Evolutionary conservation across 2,888 invertebrate genomes (phyloP), one percentile per base, ranked within the genome.

Genomic region (Drosophila mayaguana): DNA sequence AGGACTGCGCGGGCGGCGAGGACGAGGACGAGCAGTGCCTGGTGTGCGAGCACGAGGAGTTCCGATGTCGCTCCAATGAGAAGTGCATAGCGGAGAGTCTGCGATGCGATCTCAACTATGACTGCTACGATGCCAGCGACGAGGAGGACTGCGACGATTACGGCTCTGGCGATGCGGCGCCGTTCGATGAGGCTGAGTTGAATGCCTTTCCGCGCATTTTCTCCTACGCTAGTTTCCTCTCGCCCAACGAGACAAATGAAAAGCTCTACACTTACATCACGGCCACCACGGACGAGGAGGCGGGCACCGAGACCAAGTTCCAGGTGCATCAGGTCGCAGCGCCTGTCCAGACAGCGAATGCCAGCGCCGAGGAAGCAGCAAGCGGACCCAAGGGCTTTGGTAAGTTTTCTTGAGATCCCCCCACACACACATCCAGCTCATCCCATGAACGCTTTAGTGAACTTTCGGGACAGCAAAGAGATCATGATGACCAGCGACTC

Each of bases 41-140:
- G 59, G 86, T 92, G 20, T 94, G 94, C 71, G 92, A 92, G 59
- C 88, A 91, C 32, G 93, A 94, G 42, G 93, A 94, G 72, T 94
- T 94, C 69, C 93, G 93, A 8, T 94, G 94, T 66, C 91, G 90
- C 16, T 91, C 91, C 3, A 93, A 93, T 67, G 91, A 93, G 61
- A 93, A 93, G 69, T 95, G 95, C 87, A 93, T 95, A 7, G 94
- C 94, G 0, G 91, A 94, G 18, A 93, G 94, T 71, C 94, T 94
- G 93, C 92, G 94, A 53, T 96, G 96, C 83, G 95, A 96, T 78
- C 94, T 94, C 3, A 94, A 94, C 16, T 91, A 92, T 1, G 96
- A 96, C 86, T 96, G 96, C 74, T 92, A 94, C 6, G 94, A 93
- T 70, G 95, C 94, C 1, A 95, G 95, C 34, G 96, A 96, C 78